Conservation (phyloP, 2,113 vertebrate genomes). For the Porphyrio hochstetteri region DNA sequence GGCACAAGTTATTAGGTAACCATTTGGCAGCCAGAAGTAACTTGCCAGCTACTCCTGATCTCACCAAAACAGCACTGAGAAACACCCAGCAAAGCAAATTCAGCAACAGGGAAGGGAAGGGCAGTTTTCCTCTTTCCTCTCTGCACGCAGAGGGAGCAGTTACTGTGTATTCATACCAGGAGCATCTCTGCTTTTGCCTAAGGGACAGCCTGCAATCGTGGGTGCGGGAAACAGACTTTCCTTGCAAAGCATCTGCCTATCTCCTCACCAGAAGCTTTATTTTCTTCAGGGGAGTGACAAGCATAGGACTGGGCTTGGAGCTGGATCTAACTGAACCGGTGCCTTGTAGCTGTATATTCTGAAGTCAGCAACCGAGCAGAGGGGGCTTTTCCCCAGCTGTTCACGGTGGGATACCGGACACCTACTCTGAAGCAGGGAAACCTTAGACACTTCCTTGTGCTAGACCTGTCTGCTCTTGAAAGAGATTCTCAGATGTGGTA, state of each 20-base stretch:
- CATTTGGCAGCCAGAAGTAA: neutral
- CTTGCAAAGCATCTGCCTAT: neutral
- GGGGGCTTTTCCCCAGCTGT: neutral
- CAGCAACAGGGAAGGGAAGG: too few relatives aligned
- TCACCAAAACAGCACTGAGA: neutral
- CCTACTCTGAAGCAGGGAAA: neutral
- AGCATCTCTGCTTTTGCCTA: neutral
- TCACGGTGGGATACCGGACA: neutral
- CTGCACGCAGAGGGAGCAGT: neutral
- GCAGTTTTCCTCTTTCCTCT: neutral
- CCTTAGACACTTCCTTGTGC: neutral
- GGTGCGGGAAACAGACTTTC: neutral
- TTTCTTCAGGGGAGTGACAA: neutral
- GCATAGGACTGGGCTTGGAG: neutral
- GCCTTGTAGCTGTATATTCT: neutral
- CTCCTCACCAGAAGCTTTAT: neutral
- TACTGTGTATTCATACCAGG: neutral
- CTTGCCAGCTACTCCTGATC: too few relatives aligned
- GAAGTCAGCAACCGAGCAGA: neutral
- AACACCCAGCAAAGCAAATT: neutral
- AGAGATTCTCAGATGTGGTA: neutral
- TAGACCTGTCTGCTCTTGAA: neutral
- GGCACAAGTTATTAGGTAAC: neutral
- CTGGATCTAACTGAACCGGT: accelerated
- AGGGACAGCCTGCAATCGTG: too few relatives aligned